phyloP scores from a whole-genome alignment of 2,113 vertebrate genomes.

The Piprites chloris region DNA sequence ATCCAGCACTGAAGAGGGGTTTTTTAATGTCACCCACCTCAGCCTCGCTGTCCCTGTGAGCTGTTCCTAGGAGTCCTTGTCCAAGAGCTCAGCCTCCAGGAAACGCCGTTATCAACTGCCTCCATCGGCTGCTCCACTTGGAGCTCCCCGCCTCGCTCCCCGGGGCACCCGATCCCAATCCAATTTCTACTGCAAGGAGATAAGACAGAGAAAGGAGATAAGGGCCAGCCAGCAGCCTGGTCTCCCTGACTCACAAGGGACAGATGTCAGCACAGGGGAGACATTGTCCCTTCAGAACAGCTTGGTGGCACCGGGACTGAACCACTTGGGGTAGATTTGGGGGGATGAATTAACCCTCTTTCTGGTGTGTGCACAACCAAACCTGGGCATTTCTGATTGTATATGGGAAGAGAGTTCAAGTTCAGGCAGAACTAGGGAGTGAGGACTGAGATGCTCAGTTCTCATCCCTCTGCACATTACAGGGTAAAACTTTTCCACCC shows the following conservation, averaged over 20 bases:
- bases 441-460: not conserved
- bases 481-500: not conserved
- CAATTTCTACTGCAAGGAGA: not conserved
- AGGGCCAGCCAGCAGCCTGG: not conserved
- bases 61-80: not conserved
- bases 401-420: rapidly evolving
- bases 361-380: not conserved
- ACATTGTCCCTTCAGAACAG: not conserved
- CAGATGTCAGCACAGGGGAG: not conserved
- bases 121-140: not conserved
- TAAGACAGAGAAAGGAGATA: not conserved
- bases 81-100: slow-evolving; percentile 6
- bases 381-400: rapidly evolving
- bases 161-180: rapidly evolving
- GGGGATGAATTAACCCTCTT: not conserved
- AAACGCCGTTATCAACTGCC: not conserved
- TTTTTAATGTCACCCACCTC: not conserved
- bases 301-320: rapidly evolving
- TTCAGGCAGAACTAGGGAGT: not conserved
- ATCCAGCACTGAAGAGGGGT: not conserved
- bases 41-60: rapidly evolving
- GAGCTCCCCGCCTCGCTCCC: not conserved
- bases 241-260: not conserved
- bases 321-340: rapidly evolving
- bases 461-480: rapidly evolving